Evolutionary conservation across 2,113 vertebrate genomes (phyloP).

Genomic region (Scytalopus superciliaris): DNA sequence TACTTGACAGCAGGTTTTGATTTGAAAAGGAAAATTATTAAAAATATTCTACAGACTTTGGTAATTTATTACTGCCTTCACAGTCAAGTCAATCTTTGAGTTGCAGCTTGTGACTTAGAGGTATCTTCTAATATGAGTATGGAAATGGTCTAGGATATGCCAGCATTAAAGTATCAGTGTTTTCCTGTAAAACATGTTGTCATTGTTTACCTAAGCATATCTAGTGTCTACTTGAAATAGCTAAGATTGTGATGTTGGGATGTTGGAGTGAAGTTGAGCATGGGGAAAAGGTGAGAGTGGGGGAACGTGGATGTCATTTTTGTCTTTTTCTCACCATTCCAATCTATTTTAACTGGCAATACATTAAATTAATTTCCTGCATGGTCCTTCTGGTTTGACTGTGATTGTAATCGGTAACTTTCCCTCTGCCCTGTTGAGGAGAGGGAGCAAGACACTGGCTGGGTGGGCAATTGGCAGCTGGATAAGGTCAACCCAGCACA

Average conservation of each 20-base stretch:
- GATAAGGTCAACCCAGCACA: neutral
- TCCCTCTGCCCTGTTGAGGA: neutral
- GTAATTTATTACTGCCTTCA: neutral
- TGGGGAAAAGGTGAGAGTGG: rapidly evolving
- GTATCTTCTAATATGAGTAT: neutral
- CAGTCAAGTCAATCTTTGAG: neutral
- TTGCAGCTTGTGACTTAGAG: neutral
- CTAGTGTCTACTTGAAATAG: neutral
- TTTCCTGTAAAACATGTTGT: neutral
- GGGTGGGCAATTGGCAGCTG: neutral
- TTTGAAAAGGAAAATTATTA: neutral
- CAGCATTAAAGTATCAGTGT: neutral
- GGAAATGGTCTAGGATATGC: neutral
- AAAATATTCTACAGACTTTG: neutral
- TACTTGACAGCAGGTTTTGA: neutral
- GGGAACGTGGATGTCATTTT: neutral
- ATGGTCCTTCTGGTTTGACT: neutral
- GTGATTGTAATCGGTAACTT: neutral
- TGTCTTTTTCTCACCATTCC: neutral
- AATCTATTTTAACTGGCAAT: neutral
- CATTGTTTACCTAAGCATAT: neutral
- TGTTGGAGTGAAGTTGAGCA: neutral
- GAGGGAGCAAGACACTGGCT: neutral
- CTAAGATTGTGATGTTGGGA: neutral
- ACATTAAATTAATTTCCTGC: neutral